Evolutionary conservation across 2,888 invertebrate genomes (phyloP), one percentile per base, ranked within the genome.

Genomic region (Drosophila mettleri): DNA sequence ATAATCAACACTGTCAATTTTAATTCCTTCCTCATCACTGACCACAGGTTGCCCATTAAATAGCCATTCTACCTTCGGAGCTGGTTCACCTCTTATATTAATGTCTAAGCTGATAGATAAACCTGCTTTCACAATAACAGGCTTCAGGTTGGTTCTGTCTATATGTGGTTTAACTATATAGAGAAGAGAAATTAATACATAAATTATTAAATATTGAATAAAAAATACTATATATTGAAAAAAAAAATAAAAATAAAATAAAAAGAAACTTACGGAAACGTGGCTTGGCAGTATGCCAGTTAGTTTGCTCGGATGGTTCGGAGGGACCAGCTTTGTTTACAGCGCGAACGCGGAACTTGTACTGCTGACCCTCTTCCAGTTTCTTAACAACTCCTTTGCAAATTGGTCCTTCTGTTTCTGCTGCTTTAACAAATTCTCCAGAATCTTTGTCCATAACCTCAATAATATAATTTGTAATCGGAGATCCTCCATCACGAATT

Each of bases 291-390:
- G 96, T 96, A 88, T 98, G 98, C 94, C 97, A 97, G 93, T 97
- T 96, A 54, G 97, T 97, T 89, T 97, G 96, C 92, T 98, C 98
- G 24, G 97, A 97, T 0, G 98, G 97, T 84, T 97, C 97, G 0
- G 98, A 98, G 41, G 95, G 95, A 1, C 99, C 99, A 46, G 98
- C 98, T 93, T 98, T 97, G 93, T 99, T 99, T 14, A 98, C 93
- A 20, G 99, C 99, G n/a, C 97, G 94, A 2, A 98, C 95, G 34
- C 98, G 94, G 94, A 98, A 99, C 92, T 98, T 98, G 91, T 99
- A 99, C 89, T 98, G 98, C 92, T 97, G 97, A 20, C 98, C 98
- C 93, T 98, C 97, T 89, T 97, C 97, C 85, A 99, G 93, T 92
- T 96, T 96, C 0, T 96, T 96, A 0, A 99, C 98, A 9, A 96